phyloP scores from a whole-genome alignment of 2,888 invertebrate genomes.

The Platycheirus rosarum region DNA sequence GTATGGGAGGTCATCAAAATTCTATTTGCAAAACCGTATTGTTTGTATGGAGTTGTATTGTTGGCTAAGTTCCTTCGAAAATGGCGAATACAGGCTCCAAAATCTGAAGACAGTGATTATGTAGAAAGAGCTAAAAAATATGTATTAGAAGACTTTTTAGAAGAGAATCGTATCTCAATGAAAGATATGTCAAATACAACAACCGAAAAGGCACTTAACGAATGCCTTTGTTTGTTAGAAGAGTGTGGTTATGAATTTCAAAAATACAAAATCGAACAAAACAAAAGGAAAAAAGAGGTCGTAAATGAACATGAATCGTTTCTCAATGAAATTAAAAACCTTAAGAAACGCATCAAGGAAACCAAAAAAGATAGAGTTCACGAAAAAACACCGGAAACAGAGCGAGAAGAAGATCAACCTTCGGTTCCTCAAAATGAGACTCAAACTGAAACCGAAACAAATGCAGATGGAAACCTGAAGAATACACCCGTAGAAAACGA shows the following conservation, averaged over 20 bases:
- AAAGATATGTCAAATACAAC: conserved; percentile 80
- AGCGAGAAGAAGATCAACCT: neutral
- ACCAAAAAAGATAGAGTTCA: conserved; percentile 76
- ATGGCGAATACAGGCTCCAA: conserved; percentile 78
- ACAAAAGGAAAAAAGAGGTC: conserved; percentile 77
- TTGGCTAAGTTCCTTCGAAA: conserved; percentile 81
- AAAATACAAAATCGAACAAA: conserved; percentile 79
- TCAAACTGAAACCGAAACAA: neutral
- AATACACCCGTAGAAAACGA: conserved; percentile 27
- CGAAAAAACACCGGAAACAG: conserved; percentile 75
- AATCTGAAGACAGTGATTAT: conserved; percentile 76
- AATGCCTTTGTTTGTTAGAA: conserved; percentile 79
- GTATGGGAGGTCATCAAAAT: conserved; percentile 81
- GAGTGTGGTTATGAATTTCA: conserved; percentile 81
- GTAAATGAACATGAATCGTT: conserved; percentile 79
- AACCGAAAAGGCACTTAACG: conserved; percentile 79
- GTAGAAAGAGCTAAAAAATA: conserved; percentile 84
- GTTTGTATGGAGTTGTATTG: conserved; percentile 81
- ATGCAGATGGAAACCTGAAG: conserved; percentile 13
- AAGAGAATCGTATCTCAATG: conserved; percentile 82
- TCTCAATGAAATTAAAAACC: conserved; percentile 80
- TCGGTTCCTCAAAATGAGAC: neutral
- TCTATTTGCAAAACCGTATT: conserved; percentile 81
- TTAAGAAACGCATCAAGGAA: conserved; percentile 80
- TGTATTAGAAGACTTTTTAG: conserved; percentile 84